phyloP scores from a whole-genome alignment of 2,113 vertebrate genomes.

The Pteruthius melanotis region DNA sequence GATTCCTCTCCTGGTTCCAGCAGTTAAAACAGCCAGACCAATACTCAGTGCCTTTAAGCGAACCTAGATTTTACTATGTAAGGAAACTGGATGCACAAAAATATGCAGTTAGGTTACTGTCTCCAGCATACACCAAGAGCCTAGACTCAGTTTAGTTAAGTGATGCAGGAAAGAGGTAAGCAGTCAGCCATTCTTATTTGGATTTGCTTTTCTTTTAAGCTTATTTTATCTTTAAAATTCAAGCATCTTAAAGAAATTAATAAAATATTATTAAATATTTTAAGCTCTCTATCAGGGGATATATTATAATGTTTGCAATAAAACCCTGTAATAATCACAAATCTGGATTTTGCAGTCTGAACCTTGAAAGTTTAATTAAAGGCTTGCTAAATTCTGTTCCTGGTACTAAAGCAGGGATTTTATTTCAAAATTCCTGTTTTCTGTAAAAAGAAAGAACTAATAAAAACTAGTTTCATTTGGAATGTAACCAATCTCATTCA shows the following conservation, averaged over 20 bases:
- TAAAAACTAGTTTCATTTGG: not conserved
- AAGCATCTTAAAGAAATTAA: not conserved
- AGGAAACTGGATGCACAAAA: not conserved
- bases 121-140: not conserved
- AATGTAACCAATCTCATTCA: not conserved
- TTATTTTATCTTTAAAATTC: not conserved
- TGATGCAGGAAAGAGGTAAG: not conserved
- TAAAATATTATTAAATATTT: not conserved
- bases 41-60: not conserved
- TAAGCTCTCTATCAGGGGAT: not conserved
- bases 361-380: not conserved
- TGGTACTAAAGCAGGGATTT: not conserved
- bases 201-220: not conserved
- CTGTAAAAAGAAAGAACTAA: not conserved
- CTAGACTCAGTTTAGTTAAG: not conserved
- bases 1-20: not conserved
- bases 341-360: not conserved
- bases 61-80: not conserved
- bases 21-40: not conserved
- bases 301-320: not conserved
- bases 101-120: not conserved
- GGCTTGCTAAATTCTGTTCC: not conserved
- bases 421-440: not conserved
- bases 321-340: not conserved
- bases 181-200: not conserved